Percentiles rank a stretch among this genome's conserved stretches.
These are phyloP conservation scores for Ceratosolen fusciceps DNA, from an alignment of 1,140 invertebrate species.

Conservation along the genomic window DNA sequence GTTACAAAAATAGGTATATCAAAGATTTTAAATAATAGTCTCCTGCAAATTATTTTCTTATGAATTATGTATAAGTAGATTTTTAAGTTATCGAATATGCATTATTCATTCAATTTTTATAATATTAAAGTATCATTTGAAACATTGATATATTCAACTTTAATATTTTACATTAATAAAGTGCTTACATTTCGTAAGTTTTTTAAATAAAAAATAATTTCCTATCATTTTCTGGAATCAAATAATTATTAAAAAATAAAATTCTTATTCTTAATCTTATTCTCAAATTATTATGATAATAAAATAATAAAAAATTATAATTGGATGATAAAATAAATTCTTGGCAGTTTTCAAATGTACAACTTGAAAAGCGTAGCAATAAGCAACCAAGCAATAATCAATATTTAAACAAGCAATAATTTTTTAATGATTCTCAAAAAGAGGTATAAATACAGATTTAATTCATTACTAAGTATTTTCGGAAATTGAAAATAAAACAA, in stretches of 20 bases:
- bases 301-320: slow-evolving; percentile 30
- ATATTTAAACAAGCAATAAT: too few relatives aligned
- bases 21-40: not conserved
- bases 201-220: not conserved
- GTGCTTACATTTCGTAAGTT: not conserved
- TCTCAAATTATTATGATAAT: slow-evolving; percentile 35
- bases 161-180: not conserved
- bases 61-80: not conserved
- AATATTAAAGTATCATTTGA: not conserved
- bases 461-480: slow-evolving; percentile 24
- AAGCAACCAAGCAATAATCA: slow-evolving; percentile 35
- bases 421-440: slow-evolving; percentile 20
- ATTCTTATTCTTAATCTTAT: not conserved
- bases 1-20: not conserved
- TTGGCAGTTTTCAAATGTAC: slow-evolving; percentile 21
- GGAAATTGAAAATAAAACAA: not conserved
- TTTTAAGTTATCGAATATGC: not conserved
- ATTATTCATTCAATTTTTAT: not conserved
- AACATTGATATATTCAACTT: not conserved
- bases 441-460: slow-evolving; percentile 9
- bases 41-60: not conserved
- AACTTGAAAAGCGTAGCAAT: slow-evolving; percentile 37
- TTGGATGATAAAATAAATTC: slow-evolving; percentile 36
- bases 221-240: not conserved
- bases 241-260: not conserved